These are phyloP conservation scores for Erannis defoliaria DNA, from an alignment of 2,888 invertebrate genomes.

Conservation along the genomic window DNA sequence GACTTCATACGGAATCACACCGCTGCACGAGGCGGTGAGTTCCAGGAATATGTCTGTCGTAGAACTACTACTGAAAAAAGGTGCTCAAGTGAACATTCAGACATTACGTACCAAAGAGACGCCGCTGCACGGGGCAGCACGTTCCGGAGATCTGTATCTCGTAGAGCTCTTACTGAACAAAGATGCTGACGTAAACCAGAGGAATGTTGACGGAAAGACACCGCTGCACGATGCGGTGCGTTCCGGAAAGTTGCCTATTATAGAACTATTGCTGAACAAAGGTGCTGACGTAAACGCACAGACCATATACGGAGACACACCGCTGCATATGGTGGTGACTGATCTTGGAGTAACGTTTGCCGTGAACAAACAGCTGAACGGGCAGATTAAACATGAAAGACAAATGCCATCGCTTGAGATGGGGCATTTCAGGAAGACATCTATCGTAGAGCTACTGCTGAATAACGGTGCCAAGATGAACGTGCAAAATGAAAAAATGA, in stretches of 20 bases:
- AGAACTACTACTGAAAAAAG: too few relatives aligned
- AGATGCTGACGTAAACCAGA: not conserved
- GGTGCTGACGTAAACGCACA: not conserved
- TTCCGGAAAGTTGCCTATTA: not conserved
- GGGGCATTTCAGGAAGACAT: not conserved
- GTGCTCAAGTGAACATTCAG: constrained; percentile 18
- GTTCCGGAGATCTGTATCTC: not conserved
- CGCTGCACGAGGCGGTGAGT: not conserved
- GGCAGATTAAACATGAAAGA: too few relatives aligned
- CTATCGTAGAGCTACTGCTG: not conserved
- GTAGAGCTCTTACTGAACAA: not conserved
- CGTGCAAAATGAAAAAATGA: too few relatives aligned
- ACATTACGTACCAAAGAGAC: not conserved
- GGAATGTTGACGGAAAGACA: not conserved
- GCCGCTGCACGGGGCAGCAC: not conserved
- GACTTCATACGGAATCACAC: not conserved
- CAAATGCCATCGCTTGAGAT: not conserved
- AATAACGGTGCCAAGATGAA: not conserved
- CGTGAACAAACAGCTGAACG: not conserved
- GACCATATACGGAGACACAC: not conserved
- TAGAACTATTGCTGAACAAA: not conserved
- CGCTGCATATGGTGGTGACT: not conserved
- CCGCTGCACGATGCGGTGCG: not conserved
- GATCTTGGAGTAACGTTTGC: not conserved
- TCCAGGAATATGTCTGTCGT: too few relatives aligned